Conservation (phyloP, 2,888 invertebrate species). For the Ametastegia equiseti region DNA sequence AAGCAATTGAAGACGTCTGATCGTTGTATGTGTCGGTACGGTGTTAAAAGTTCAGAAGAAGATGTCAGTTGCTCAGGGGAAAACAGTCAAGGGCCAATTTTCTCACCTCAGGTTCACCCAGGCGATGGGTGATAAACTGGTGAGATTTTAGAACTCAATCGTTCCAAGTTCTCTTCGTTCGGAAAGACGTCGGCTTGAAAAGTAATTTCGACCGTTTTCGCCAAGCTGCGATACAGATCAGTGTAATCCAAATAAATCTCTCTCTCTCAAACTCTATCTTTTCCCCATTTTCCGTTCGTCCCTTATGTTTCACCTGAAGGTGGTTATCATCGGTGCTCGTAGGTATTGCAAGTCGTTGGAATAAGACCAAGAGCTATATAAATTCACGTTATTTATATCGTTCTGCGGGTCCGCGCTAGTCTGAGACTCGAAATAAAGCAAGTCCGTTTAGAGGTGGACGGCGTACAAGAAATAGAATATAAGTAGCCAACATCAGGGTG, state of each 20-base stretch:
- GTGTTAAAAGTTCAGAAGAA: slow-evolving; percentile 15
- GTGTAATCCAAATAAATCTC: slow-evolving; percentile 37
- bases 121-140: slow-evolving; percentile 37
- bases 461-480: slow-evolving; percentile 61
- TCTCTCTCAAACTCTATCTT: slow-evolving; percentile 15
- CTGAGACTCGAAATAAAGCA: slow-evolving; percentile 43
- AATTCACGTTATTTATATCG: slow-evolving; percentile 48
- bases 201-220: slow-evolving; percentile 34
- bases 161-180: slow-evolving; percentile 14
- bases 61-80: slow-evolving; percentile 33
- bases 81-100: slow-evolving; percentile 30
- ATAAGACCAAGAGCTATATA: slow-evolving; percentile 28
- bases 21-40: background rate
- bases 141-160: slow-evolving; percentile 42
- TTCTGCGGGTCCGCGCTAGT: background rate
- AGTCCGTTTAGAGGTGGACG: slow-evolving; percentile 48
- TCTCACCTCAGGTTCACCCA: background rate
- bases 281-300: background rate
- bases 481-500: slow-evolving; percentile 65
- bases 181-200: slow-evolving; percentile 18
- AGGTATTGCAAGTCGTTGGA: background rate
- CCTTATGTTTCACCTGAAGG: slow-evolving; percentile 22
- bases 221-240: slow-evolving; percentile 37
- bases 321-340: slow-evolving; percentile 5
- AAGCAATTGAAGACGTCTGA: background rate